Conservation (phyloP, 2,888 invertebrate species). For the Drosophila dives region DNA sequence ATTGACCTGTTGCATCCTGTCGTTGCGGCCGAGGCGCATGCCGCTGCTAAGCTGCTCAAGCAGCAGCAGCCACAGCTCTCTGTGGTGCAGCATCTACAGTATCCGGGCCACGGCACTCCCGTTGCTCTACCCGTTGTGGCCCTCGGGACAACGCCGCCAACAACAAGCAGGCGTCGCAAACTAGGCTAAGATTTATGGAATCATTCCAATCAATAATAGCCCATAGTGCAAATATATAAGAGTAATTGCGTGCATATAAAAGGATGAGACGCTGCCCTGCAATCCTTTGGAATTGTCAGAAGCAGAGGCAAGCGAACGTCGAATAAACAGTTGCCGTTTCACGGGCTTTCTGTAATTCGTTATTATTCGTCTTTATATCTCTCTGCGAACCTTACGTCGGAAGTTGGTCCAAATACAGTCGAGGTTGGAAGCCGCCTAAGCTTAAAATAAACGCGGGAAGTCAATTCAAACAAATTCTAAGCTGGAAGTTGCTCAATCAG, state of each 20-base stretch:
- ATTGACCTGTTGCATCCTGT: slow-evolving; percentile 49
- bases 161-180: slow-evolving; percentile 63
- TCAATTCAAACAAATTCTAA: not conserved
- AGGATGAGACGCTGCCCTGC: not conserved
- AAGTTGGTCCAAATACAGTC: not conserved
- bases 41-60: slow-evolving; percentile 71
- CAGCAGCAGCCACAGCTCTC: slow-evolving; percentile 77
- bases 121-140: slow-evolving; percentile 67
- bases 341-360: not conserved
- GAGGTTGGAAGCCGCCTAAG: not conserved
- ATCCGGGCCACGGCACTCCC: slow-evolving; percentile 59
- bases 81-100: slow-evolving; percentile 73
- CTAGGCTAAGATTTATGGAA: slow-evolving; percentile 50
- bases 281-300: not conserved
- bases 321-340: not conserved
- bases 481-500: not conserved
- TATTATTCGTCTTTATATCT: not conserved
- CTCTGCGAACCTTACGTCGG: not conserved
- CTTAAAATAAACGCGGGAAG: not conserved
- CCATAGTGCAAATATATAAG: slow-evolving; percentile 62
- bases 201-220: slow-evolving; percentile 44
- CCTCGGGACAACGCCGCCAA: slow-evolving; percentile 31
- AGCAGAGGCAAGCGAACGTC: not conserved
- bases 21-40: slow-evolving; percentile 49
- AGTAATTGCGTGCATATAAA: slow-evolving; percentile 8